A percentile compares a stretch with the other conserved stretches of the same genome.
phyloP scores from a whole-genome alignment of 2,888 invertebrate species.

The Desoria tigrina region DNA sequence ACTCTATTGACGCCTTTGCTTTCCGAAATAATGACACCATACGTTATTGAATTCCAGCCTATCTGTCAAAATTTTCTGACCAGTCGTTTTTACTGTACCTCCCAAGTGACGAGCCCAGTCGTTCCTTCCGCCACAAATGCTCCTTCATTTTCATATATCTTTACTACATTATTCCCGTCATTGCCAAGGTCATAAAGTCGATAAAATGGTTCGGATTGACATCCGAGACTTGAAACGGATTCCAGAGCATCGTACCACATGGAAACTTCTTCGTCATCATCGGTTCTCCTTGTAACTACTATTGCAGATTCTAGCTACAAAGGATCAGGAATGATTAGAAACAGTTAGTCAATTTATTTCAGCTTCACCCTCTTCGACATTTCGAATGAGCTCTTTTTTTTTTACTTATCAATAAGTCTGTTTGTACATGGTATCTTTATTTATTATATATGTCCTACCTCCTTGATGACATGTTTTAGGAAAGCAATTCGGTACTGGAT shows the following conservation, averaged over 20 bases:
- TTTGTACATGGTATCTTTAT: no score
- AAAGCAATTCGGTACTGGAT: conserved; percentile 42
- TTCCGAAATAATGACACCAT: no score
- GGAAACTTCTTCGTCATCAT: conserved; percentile 24
- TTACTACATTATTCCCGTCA: conserved; percentile 22
- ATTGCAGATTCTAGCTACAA: not conserved
- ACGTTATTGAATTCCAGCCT: not conserved
- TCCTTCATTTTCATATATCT: conserved; percentile 42
- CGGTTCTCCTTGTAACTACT: conserved; percentile 1
- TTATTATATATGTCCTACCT: conserved; percentile 22
- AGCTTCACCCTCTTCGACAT: no score
- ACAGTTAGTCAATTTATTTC: no score
- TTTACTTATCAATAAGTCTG: no score
- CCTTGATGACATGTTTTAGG: conserved; percentile 43
- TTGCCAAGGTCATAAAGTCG: conserved; percentile 37
- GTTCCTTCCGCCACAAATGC: conserved; percentile 47
- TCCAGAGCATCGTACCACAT: conserved; percentile 40
- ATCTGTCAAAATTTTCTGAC: not conserved
- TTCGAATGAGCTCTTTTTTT: no score
- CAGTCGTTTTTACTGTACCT: conserved; percentile 22
- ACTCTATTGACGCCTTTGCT: conserved; percentile 43
- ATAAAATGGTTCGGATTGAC: conserved; percentile 40
- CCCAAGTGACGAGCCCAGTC: conserved; percentile 47
- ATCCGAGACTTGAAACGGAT: conserved; percentile 19
- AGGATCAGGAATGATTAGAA: not conserved